Conservation (phyloP, 2,113 vertebrate genomes). For the Cyanoramphus novaezelandiae region DNA sequence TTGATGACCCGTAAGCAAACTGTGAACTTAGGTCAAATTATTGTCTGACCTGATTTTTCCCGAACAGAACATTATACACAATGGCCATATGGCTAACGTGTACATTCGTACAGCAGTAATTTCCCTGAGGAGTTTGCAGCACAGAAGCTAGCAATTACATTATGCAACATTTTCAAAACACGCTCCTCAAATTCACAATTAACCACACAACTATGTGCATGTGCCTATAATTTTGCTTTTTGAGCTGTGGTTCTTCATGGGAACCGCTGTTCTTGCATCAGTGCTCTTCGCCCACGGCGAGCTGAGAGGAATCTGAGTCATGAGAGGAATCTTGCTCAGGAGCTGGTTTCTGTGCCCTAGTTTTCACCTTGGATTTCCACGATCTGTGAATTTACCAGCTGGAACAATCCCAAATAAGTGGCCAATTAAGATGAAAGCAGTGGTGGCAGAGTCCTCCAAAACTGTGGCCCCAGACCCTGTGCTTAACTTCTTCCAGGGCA, state of each 20-base stretch:
- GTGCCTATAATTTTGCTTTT: background rate
- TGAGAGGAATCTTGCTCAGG: background rate
- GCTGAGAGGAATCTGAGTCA: background rate
- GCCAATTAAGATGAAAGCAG: background rate
- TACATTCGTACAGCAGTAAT: background rate
- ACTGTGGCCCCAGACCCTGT: background rate
- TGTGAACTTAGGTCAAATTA: background rate
- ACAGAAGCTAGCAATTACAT: background rate
- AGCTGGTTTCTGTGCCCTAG: background rate
- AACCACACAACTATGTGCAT: background rate
- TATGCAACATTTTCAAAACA: slow-evolving; percentile 20
- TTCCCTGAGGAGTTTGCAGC: background rate
- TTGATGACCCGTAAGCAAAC: background rate
- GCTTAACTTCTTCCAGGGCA: background rate
- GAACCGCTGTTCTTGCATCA: background rate
- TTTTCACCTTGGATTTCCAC: background rate
- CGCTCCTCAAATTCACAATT: accelerated
- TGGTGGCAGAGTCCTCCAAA: background rate
- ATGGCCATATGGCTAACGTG: background rate
- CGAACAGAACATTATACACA: background rate
- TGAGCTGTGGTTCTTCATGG: background rate
- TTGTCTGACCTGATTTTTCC: background rate
- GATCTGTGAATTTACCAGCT: background rate
- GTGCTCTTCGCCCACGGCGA: accelerated
- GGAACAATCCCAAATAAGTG: background rate